Evolutionary conservation across 2,113 vertebrate species (phyloP).

Genomic region (Pardalotus punctatus): DNA sequence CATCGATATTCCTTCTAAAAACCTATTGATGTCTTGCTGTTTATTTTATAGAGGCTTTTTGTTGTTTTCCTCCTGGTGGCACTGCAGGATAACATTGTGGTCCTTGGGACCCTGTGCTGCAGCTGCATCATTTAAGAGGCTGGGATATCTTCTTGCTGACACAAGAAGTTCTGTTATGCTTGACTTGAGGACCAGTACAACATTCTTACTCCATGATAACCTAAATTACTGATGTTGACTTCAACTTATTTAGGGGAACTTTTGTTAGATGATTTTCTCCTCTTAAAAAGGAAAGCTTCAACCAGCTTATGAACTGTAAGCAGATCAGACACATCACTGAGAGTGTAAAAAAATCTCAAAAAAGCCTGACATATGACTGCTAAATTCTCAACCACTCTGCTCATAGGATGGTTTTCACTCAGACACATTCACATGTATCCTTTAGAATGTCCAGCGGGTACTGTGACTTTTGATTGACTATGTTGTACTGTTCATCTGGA

Average conservation of each 20-base stretch:
- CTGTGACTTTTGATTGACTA: neutral
- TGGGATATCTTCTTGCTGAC: neutral
- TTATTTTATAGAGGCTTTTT: neutral
- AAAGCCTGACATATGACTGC: neutral
- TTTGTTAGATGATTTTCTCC: neutral
- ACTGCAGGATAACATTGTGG: neutral
- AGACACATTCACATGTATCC: fast-evolving
- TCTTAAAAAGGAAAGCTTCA: neutral
- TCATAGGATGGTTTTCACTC: neutral
- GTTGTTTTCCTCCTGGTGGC: constrained; percentile 42
- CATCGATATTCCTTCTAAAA: neutral
- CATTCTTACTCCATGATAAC: neutral
- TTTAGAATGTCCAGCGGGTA: neutral
- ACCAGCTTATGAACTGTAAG: neutral
- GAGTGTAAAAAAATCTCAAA: neutral
- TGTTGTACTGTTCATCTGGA: neutral
- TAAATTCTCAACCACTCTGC: neutral
- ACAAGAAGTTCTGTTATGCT: neutral
- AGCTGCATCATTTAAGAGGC: neutral
- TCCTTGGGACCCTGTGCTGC: neutral
- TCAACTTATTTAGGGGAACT: neutral
- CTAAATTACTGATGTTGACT: neutral
- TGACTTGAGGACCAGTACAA: neutral
- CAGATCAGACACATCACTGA: neutral
- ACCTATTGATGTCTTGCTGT: neutral